Conservation (phyloP, 2,888 invertebrate species). For the Drosophila neotestacea region DNA sequence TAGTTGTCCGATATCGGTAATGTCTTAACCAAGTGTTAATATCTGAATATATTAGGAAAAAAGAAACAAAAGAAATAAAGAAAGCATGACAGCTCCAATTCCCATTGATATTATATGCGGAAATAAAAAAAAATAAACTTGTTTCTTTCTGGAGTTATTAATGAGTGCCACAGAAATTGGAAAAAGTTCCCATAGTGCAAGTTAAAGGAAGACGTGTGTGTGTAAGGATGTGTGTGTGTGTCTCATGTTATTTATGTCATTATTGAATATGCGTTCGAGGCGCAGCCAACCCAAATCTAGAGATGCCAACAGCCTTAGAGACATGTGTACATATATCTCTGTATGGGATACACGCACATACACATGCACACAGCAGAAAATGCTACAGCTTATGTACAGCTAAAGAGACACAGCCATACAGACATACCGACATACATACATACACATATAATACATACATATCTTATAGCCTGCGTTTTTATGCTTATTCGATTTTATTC, state of each 20-base stretch:
- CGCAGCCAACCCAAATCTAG: slow-evolving; percentile 76
- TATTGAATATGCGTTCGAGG: slow-evolving; percentile 78
- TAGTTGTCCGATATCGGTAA: too few species aligned
- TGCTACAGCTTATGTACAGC: slow-evolving; percentile 63
- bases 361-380: slow-evolving; percentile 23
- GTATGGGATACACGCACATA: slow-evolving; percentile 39
- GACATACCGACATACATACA: slow-evolving; percentile 11
- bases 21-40: too few species aligned
- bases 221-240: slow-evolving; percentile 11
- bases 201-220: slow-evolving; percentile 10
- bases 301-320: slow-evolving; percentile 60
- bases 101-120: too few species aligned
- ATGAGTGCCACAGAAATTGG: too few species aligned
- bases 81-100: too few species aligned
- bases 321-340: slow-evolving; percentile 47
- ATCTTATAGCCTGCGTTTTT: slow-evolving; percentile 73
- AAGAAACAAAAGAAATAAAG: too few species aligned
- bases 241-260: slow-evolving; percentile 72
- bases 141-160: too few species aligned
- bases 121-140: too few species aligned
- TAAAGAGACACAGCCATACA: slow-evolving; percentile 6
- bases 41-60: too few species aligned
- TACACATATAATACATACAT: slow-evolving; percentile 35
- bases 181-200: too few species aligned
- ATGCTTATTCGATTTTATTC: slow-evolving; percentile 80